These are phyloP conservation scores for Hyalella azteca DNA, from an alignment of 2,888 invertebrate genomes.

Conservation along the genomic window DNA sequence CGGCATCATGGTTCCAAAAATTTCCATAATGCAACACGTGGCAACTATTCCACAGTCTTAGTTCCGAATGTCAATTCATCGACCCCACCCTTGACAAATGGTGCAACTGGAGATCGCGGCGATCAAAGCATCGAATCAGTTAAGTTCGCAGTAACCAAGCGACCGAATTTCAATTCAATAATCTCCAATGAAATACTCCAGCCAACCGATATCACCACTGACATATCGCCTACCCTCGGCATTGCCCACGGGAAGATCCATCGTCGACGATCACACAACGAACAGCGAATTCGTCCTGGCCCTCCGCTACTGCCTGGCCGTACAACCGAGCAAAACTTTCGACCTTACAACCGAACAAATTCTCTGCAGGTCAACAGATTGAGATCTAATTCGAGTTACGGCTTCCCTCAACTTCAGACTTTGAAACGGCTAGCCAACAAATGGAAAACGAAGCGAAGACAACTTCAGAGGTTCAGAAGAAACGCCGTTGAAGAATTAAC, in stretches of 20 bases:
- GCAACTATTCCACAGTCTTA: neutral
- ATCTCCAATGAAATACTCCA: neutral
- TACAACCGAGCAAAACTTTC: neutral
- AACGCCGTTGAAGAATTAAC: neutral
- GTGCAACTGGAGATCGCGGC: too few relatives aligned
- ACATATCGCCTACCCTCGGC: too few relatives aligned
- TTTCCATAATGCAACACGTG: neutral
- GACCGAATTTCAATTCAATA: neutral
- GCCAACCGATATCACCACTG: neutral
- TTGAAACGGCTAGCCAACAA: slow-evolving; percentile 19
- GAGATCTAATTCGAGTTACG: neutral
- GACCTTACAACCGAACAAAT: neutral
- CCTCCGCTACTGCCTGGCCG: neutral
- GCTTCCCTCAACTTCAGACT: slow-evolving; percentile 12
- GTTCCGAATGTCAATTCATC: neutral
- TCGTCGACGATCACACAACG: neutral
- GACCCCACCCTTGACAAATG: too few relatives aligned
- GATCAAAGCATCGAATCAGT: neutral
- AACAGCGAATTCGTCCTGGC: neutral
- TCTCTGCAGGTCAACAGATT: neutral
- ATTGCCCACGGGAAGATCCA: neutral
- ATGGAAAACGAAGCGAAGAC: slow-evolving; percentile 16
- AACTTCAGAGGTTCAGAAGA: neutral
- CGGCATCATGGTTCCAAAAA: neutral
- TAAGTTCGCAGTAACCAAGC: neutral